Evolutionary conservation across 1,140 invertebrate genomes (phyloP).

Genomic region (Macrobrachium rosenbergii): DNA sequence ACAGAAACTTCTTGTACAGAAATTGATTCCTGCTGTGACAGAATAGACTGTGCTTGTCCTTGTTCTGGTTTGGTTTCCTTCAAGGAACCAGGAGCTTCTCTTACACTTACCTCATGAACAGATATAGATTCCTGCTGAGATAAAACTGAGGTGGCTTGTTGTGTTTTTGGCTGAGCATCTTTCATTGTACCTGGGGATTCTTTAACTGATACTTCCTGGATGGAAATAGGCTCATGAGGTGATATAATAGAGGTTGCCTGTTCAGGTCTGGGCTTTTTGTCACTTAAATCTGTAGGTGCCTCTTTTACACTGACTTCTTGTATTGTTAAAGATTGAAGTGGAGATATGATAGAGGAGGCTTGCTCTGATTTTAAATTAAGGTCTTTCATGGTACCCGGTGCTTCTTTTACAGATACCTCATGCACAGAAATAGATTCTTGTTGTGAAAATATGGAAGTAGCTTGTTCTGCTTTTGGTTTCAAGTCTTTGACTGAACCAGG

Average conservation of each 20-base stretch:
- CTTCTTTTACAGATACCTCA: conserved; percentile 51
- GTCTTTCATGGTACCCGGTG: conserved; percentile 19
- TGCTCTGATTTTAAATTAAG: conserved; percentile 32
- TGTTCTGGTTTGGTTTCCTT: conserved; percentile 53
- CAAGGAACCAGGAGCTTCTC: conserved; percentile 49
- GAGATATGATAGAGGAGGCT: conserved; percentile 45
- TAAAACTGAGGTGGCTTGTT: conserved; percentile 28
- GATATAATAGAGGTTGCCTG: conserved; percentile 41
- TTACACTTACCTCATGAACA: conserved; percentile 49
- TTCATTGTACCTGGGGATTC: conserved; percentile 23
- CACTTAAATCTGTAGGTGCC: conserved; percentile 10
- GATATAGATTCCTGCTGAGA: conserved; percentile 47
- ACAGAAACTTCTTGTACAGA: conserved; percentile 48
- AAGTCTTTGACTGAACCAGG: conserved; percentile 71
- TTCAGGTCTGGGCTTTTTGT: conserved; percentile 37
- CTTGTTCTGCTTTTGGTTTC: conserved; percentile 69
- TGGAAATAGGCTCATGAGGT: conserved; percentile 43
- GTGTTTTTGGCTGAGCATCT: conserved; percentile 26
- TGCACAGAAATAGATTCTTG: conserved; percentile 67
- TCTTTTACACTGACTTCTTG: conserved; percentile 47
- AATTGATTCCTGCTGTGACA: conserved; percentile 28
- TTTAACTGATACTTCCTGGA: conserved; percentile 43
- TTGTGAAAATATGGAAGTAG: conserved; percentile 71
- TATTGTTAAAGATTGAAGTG: conserved; percentile 43
- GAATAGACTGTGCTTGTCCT: conserved; percentile 51